phyloP scores from a whole-genome alignment of 2,797 vertebrate genomes.

The Threskiornis aethiopicus region DNA sequence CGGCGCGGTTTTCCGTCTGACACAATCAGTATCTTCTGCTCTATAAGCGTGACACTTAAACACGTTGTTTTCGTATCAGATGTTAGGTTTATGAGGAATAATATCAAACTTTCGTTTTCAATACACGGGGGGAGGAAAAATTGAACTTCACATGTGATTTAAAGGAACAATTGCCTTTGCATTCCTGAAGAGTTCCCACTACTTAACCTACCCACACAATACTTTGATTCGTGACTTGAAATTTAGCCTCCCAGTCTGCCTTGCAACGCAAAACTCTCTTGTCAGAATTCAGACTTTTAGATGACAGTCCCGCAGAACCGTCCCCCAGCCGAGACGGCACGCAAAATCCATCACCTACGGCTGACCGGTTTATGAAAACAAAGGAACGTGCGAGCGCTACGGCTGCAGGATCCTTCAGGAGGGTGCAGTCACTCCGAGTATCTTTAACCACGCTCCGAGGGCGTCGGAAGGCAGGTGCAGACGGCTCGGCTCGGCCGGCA shows the following conservation, averaged over 20 bases:
- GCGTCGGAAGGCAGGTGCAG: background rate
- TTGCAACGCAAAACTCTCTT: background rate
- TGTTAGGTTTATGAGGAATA: accelerated
- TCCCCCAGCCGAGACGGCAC: background rate
- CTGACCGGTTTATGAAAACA: background rate
- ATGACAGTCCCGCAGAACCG: background rate
- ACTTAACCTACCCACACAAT: background rate
- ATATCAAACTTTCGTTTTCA: background rate
- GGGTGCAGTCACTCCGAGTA: accelerated
- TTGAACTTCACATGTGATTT: background rate
- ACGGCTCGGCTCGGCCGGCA: background rate
- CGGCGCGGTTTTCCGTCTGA: background rate
- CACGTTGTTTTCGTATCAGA: background rate
- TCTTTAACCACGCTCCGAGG: accelerated
- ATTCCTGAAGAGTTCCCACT: background rate
- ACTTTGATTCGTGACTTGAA: background rate
- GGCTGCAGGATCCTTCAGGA: accelerated
- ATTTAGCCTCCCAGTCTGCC: background rate
- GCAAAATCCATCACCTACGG: accelerated
- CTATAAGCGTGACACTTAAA: background rate
- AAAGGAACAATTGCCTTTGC: background rate
- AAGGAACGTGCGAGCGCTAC: accelerated
- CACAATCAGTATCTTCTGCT: background rate
- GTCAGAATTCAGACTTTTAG: background rate
- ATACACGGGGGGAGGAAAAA: background rate